These are phyloP conservation scores for Acholoe squamosa DNA, from an alignment of 2,888 invertebrate genomes.

Conservation along the genomic window DNA sequence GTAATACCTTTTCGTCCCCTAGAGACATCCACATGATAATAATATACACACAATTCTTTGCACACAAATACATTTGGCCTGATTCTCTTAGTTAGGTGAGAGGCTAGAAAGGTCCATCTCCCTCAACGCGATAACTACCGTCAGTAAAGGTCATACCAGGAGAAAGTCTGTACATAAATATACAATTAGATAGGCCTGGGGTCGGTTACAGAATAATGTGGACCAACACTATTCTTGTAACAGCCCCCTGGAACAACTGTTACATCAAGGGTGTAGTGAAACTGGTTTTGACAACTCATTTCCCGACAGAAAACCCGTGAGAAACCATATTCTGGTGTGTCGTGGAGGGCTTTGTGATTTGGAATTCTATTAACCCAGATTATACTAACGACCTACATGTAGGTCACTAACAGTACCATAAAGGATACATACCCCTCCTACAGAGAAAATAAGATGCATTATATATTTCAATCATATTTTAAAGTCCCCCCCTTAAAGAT, in stretches of 20 bases:
- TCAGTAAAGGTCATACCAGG: neutral
- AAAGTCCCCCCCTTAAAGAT: no score
- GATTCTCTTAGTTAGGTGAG: slow-evolving; percentile 41
- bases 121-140: neutral
- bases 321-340: slow-evolving; percentile 2
- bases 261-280: neutral
- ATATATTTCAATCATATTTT: no score
- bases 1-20: slow-evolving; percentile 42
- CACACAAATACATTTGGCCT: slow-evolving; percentile 59
- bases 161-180: slow-evolving; percentile 46
- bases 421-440: no score
- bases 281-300: slow-evolving; percentile 57
- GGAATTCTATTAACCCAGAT: neutral
- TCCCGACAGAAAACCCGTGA: slow-evolving; percentile 46
- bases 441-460: no score
- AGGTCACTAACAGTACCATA: no score
- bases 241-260: neutral
- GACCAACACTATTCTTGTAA: no score
- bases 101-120: neutral
- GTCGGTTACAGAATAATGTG: no score
- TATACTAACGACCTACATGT: no score
- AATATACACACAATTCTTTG: slow-evolving; percentile 50
- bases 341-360: slow-evolving; percentile 29
- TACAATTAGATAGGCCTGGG: slow-evolving; percentile 54
- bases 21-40: neutral